Evolutionary conservation across 2,888 invertebrate species (phyloP), one percentile per base, ranked within the genome.

Genomic region (Boloria selene): DNA sequence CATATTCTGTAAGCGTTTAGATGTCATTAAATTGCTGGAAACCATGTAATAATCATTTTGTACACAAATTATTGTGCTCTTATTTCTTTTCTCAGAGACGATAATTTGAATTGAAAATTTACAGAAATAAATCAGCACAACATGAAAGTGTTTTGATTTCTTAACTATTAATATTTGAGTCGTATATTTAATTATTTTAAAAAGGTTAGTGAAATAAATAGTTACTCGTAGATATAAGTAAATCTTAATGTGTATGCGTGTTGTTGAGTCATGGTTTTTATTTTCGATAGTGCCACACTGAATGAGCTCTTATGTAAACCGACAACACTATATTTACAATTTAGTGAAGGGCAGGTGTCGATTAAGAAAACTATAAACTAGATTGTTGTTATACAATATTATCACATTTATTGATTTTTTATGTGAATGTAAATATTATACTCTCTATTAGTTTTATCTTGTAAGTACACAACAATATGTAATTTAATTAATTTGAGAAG

Each of bases 271-370:
- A 84, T 73, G 79, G 75, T 65, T 77, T 76, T 81, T 80, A 80
- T 81, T 80, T 77, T 74, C 69, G 68, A 73, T 65, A 74, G 72
- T 72, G 72, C 75, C 76, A 75, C 74, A 75, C 74, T 84, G 80
- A 84, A 85, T 86, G 83, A 80, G 79, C 74, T 79, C 79, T 78
- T 78, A 78, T 65, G 59, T 65, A 65, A 65, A 65, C 60, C 59
- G 53, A 60, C 59, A 78, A 72, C 75, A 78, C 78, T 86, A 85
- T 83, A 81, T 83, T 83, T 86, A 83, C 77, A 72, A 61, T 47
- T 52, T 78, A 81, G 83, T 68, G 82, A 70, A 14, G 59, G 26
- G 49, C 17, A 44, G n/a, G 56, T 45, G 16, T 59, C 59, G 59
- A 59, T 49, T 26, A 47, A 16, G 16, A 26, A 49, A 38, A 10